Evolutionary conservation across 1,140 invertebrate species (phyloP).

Genomic region (Pseudomyrmex sp.): DNA sequence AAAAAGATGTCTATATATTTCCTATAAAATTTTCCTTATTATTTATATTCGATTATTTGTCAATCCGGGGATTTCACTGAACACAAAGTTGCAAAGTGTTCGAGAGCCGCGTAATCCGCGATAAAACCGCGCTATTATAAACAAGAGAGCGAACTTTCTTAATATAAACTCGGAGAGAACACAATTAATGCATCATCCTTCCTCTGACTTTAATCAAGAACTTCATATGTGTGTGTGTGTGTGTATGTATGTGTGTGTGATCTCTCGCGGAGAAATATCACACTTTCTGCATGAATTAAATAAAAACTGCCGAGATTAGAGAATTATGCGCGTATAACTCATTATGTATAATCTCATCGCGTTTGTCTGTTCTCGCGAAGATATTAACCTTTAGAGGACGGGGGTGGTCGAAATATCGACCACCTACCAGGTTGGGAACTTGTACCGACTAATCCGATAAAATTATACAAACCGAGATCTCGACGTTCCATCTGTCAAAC

Average conservation of each 20-base stretch:
- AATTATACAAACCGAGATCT: too few relatives aligned
- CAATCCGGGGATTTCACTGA: conserved; percentile 16
- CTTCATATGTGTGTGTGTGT: neutral
- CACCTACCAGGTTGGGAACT: too few relatives aligned
- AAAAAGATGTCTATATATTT: too few relatives aligned
- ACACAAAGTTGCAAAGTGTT: conserved; percentile 24
- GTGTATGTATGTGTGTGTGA: too few relatives aligned
- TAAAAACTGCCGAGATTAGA: neutral
- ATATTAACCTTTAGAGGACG: too few relatives aligned
- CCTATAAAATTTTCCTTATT: neutral
- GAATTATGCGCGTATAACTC: neutral
- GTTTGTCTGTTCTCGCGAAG: neutral
- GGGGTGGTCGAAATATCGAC: too few relatives aligned
- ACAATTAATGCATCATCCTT: conserved; percentile 14
- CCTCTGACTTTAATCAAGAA: conserved; percentile 42
- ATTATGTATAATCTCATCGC: neutral
- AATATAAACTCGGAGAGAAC: conserved; percentile 33
- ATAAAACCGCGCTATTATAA: conserved; percentile 29
- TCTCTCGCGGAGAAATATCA: too few relatives aligned
- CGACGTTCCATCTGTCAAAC: neutral
- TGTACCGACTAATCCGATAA: too few relatives aligned
- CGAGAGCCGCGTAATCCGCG: conserved; percentile 26
- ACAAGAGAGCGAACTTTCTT: conserved; percentile 30
- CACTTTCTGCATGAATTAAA: neutral
- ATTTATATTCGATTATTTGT: conserved; percentile 19